phyloP scores from a whole-genome alignment of 2,888 invertebrate species.

The Drosophila nr. fundita region DNA sequence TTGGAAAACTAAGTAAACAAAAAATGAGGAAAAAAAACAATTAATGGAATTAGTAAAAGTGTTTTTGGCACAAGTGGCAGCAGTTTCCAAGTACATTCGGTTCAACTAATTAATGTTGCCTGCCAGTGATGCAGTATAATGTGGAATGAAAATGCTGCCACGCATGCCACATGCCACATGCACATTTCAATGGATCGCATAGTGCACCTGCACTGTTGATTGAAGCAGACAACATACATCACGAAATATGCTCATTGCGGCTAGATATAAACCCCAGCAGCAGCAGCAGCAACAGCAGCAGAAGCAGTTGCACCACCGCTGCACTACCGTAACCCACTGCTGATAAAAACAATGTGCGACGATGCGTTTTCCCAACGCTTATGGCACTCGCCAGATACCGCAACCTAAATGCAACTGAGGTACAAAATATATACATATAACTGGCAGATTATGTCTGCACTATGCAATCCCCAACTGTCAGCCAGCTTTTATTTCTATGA shows the following conservation, averaged over 20 bases:
- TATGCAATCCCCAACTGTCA: conserved; percentile 66
- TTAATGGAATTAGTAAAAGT: conserved; percentile 75
- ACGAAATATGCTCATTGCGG: conserved; percentile 13
- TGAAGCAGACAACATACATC: conserved; percentile 13
- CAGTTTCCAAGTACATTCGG: conserved; percentile 1
- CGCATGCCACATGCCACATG: background rate
- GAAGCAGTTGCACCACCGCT: background rate
- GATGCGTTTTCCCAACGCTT: conserved; percentile 58
- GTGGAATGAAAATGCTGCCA: background rate
- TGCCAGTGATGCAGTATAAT: no score
- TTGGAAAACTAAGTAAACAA: conserved; percentile 37
- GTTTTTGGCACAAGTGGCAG: conserved; percentile 21
- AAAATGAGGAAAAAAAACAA: conserved; percentile 43
- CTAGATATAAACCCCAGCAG: background rate
- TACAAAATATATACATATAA: conserved; percentile 38
- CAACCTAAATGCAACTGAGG: conserved; percentile 32
- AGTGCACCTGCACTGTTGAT: conserved; percentile 21
- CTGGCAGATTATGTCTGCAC: conserved; percentile 68
- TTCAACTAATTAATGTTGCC: conserved; percentile 21
- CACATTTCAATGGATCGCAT: conserved; percentile 4
- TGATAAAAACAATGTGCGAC: conserved; percentile 43
- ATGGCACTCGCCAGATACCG: conserved; percentile 45
- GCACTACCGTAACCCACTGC: conserved; percentile 3
- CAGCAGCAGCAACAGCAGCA: background rate
- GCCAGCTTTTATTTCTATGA: conserved; percentile 40